A percentile compares a stretch with the other conserved stretches of the same genome.
These are phyloP conservation scores for Brachyrhaphis roseni DNA, from an alignment of 2,797 vertebrate species.

Conservation along the genomic window DNA sequence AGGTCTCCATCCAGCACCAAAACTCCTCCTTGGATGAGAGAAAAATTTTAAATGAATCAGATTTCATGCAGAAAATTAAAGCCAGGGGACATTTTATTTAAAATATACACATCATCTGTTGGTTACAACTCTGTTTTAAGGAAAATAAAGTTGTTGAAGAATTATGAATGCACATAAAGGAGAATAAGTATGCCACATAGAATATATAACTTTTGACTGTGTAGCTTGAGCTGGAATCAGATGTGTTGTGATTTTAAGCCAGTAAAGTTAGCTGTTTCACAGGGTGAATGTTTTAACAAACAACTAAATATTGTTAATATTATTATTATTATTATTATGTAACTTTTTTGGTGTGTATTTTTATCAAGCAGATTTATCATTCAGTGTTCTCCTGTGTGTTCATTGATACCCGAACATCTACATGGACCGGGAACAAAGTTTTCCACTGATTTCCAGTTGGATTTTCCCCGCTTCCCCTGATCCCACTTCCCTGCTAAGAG, in stretches of 20 bases:
- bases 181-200: background rate
- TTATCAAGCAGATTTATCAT: background rate
- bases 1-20: constrained; percentile 82
- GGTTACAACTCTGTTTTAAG: background rate
- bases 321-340: background rate
- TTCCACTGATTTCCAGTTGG: constrained; percentile 17
- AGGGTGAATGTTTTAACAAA: background rate
- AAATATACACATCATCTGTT: constrained; percentile 8
- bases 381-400: background rate
- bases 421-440: constrained; percentile 6
- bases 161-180: background rate
- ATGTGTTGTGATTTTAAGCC: background rate
- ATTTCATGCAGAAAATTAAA: constrained; percentile 32
- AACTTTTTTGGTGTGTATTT: background rate
- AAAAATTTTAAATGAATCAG: constrained; percentile 72
- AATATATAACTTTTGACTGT: background rate
- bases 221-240: background rate
- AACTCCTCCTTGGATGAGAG: constrained; percentile 86
- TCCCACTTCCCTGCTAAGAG: constrained; percentile 26
- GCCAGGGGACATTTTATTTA: constrained; percentile 19
- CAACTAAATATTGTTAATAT: background rate
- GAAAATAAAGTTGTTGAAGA: too few relatives aligned
- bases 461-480: constrained; percentile 32
- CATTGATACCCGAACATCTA: background rate
- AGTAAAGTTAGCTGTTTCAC: background rate